phyloP scores from a whole-genome alignment of 1,140 invertebrate genomes.

The Tetramorium parvispinum region DNA sequence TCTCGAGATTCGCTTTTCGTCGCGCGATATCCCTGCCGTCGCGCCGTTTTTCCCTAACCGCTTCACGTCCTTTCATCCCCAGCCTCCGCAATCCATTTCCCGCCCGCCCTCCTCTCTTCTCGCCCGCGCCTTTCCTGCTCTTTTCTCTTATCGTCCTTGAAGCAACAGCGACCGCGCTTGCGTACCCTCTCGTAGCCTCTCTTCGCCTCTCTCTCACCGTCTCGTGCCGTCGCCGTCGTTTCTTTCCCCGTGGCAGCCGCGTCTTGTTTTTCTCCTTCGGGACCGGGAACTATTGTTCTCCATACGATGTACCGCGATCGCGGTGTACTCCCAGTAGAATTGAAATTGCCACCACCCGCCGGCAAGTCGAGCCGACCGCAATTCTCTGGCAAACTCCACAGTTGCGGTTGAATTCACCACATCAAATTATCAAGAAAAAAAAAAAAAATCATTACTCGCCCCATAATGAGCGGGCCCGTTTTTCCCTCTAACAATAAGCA shows the following conservation, averaged over 20 bases:
- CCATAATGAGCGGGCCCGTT: neutral
- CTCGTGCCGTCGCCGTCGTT: neutral
- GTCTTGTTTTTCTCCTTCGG: slow-evolving; percentile 49
- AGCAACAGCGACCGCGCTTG: neutral
- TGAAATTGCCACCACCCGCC: slow-evolving; percentile 25
- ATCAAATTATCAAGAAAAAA: slow-evolving; percentile 15
- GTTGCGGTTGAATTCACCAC: too few species aligned
- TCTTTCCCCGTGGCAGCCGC: neutral
- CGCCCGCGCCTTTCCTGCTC: neutral
- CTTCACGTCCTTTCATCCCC: slow-evolving; percentile 36
- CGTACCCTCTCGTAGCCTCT: neutral
- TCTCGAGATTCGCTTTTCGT: slow-evolving; percentile 41
- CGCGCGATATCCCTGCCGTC: neutral
- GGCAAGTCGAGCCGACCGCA: slow-evolving; percentile 23
- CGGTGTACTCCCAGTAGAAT: slow-evolving; percentile 39
- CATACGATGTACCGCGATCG: slow-evolving; percentile 21
- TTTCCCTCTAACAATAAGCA: too few species aligned
- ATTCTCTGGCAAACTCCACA: neutral
- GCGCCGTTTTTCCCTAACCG: slow-evolving; percentile 47
- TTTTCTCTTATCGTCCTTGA: neutral
- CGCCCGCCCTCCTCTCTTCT: too few species aligned
- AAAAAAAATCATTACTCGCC: neutral
- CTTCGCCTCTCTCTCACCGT: neutral
- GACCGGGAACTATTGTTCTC: slow-evolving; percentile 49
- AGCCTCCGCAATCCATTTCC: slow-evolving; percentile 15